phyloP scores from a whole-genome alignment of 37 sponge, comb jelly and placozoan species.

The Ephydatia muelleri region DNA sequence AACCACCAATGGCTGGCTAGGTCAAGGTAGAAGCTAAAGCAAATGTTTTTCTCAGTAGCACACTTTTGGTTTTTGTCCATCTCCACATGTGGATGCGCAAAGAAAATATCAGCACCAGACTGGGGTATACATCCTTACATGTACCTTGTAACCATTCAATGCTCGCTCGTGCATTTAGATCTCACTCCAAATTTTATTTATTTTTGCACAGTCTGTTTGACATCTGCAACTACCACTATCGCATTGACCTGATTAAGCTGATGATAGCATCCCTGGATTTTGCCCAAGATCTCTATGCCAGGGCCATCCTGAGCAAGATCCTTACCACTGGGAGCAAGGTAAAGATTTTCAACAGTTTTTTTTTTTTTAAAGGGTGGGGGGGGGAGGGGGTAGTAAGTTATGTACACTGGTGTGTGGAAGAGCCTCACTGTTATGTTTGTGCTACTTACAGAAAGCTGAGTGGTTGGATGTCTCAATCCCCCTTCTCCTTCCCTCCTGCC shows the following conservation, averaged over 20 bases:
- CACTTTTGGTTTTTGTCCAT: too few relatives aligned
- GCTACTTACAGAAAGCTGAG: not conserved
- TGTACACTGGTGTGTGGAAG: too few relatives aligned
- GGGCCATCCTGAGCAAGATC: slow-evolving; percentile 71
- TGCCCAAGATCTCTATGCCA: slow-evolving; percentile 36
- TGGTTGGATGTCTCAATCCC: not conserved
- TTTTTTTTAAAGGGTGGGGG: not conserved
- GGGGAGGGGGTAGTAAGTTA: not conserved
- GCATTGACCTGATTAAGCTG: slow-evolving; percentile 68
- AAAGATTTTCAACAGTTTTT: not conserved
- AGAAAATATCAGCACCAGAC: not conserved
- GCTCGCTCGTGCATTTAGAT: not conserved
- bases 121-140: not conserved
- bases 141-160: not conserved
- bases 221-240: slow-evolving; percentile 57
- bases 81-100: not conserved
- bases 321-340: slow-evolving; percentile 61
- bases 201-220: slow-evolving; percentile 36
- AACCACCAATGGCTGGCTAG: too few relatives aligned
- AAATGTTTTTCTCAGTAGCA: too few relatives aligned
- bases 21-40: too few relatives aligned
- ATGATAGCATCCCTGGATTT: slow-evolving; percentile 70
- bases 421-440: too few relatives aligned
- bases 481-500: not conserved
- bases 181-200: not conserved